Conservation (phyloP, 2,888 invertebrate species). For the Tenthredo amoena region DNA sequence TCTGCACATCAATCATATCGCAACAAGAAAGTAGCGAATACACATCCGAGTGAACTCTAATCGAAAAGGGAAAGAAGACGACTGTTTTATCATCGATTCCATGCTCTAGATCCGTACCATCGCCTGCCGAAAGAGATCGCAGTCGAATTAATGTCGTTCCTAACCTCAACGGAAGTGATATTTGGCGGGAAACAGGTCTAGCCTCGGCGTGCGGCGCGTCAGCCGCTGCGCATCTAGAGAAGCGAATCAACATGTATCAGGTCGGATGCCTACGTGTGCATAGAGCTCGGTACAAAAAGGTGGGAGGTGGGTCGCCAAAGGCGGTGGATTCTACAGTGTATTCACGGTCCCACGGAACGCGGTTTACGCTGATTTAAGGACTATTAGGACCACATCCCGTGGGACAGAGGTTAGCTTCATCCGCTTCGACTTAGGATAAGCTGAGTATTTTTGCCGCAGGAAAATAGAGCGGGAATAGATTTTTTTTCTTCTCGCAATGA, state of each 20-base stretch:
- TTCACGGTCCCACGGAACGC: neutral
- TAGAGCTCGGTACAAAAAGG: neutral
- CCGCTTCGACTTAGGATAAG: slow-evolving; percentile 36
- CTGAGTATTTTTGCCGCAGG: slow-evolving; percentile 6
- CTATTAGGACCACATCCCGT: slow-evolving; percentile 4
- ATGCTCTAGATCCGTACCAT: neutral
- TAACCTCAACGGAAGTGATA: neutral
- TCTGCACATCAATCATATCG: neutral
- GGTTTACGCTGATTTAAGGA: slow-evolving; percentile 43
- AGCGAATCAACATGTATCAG: neutral
- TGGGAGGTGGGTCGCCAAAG: neutral
- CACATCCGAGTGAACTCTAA: neutral
- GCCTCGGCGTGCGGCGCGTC: neutral
- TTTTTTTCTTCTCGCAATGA: neutral
- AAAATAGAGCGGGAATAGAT: neutral
- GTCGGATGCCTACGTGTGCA: neutral
- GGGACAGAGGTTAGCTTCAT: slow-evolving; percentile 29
- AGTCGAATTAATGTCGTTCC: neutral
- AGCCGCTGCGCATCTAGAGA: neutral
- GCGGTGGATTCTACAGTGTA: neutral
- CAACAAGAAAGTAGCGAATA: neutral
- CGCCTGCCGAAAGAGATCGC: neutral
- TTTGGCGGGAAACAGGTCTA: slow-evolving; percentile 15
- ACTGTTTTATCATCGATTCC: neutral
- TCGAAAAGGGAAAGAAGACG: neutral